A percentile compares a stretch with the other conserved stretches of the same genome.
Conservation (phyloP, 2,113 vertebrate genomes). For the Plectropomus leopardus region DNA sequence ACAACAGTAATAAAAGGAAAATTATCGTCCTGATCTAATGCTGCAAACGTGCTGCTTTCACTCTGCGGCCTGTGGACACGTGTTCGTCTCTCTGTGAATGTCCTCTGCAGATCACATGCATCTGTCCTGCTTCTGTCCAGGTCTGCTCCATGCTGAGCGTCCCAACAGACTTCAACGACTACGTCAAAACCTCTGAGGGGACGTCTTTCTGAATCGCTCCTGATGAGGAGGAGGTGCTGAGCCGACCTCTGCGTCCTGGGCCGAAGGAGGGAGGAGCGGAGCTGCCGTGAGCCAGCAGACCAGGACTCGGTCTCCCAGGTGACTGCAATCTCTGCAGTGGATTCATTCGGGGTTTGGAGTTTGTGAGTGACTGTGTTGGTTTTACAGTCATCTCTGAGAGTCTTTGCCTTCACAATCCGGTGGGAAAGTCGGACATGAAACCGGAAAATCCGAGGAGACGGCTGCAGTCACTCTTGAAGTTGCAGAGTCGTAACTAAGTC, state of each 20-base stretch:
- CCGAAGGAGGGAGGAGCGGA: neutral
- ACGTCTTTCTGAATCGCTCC: conserved; percentile 80
- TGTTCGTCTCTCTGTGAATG: no score
- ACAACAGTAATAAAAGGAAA: no score
- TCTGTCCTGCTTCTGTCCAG: conserved; percentile 36
- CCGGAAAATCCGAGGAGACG: neutral
- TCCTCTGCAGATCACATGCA: neutral
- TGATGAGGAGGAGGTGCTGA: neutral
- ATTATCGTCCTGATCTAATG: no score
- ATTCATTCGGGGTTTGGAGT: neutral
- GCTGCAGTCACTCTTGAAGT: neutral
- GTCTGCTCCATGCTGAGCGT: conserved; percentile 80
- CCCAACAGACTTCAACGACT: conserved; percentile 76
- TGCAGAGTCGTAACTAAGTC: neutral
- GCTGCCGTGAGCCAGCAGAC: neutral
- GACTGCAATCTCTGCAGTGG: neutral
- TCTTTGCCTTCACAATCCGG: neutral
- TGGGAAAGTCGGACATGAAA: no score
- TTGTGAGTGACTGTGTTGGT: neutral
- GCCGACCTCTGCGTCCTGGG: neutral
- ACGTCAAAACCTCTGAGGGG: conserved; percentile 63
- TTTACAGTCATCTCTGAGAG: neutral
- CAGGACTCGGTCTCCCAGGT: neutral
- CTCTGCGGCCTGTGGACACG: no score
- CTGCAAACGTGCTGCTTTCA: no score